A percentile compares a stretch with the other conserved stretches of the same genome.
These are phyloP conservation scores for Ochropacha duplaris DNA, from an alignment of 2,888 invertebrate species.

Conservation along the genomic window DNA sequence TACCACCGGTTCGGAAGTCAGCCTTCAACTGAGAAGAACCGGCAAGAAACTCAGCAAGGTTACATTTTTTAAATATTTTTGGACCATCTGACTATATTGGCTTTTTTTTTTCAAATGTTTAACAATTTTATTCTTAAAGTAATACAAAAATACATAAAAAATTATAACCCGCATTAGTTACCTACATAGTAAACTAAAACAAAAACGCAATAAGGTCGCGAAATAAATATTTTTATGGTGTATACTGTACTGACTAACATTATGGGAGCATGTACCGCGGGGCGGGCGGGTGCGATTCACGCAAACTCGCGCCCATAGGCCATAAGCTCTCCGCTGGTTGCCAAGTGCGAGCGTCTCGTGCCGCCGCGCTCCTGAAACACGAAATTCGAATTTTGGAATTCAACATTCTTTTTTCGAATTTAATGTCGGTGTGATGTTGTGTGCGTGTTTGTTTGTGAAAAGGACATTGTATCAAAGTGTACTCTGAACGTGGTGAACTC, in stretches of 20 bases:
- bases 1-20: too few species aligned
- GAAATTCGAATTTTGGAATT: constrained; percentile 15
- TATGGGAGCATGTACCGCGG: constrained; percentile 45
- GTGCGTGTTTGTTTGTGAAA: constrained; percentile 23
- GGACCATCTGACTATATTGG: too few species aligned
- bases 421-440: constrained; percentile 20
- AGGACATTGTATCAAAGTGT: constrained; percentile 25
- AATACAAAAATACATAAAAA: too few species aligned
- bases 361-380: constrained; percentile 6
- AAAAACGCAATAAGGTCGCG: constrained; percentile 69
- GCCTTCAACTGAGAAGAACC: too few species aligned
- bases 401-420: constrained; percentile 1
- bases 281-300: constrained; percentile 38
- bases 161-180: too few species aligned
- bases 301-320: constrained; percentile 35
- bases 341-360: constrained; percentile 43
- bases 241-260: constrained; percentile 52
- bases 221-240: constrained; percentile 71
- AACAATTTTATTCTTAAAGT: too few species aligned
- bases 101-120: too few species aligned
- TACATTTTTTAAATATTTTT: too few species aligned
- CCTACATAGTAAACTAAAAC: too few species aligned
- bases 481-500: constrained; percentile 12
- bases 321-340: constrained; percentile 56
- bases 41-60: too few species aligned